Evolutionary conservation across 2,797 vertebrate species (phyloP).

Genomic region (Apogon talboti): DNA sequence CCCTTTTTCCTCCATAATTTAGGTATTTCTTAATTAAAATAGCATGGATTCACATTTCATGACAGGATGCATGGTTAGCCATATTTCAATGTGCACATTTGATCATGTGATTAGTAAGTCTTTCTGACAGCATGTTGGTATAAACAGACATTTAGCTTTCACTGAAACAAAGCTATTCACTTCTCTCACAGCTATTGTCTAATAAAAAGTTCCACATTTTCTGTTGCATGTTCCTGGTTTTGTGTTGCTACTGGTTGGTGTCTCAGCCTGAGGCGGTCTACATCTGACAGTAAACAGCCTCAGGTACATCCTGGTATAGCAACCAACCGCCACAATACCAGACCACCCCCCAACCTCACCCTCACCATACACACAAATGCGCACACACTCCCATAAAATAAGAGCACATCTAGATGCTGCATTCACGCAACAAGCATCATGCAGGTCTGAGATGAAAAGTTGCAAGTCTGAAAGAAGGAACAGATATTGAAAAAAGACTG

Average conservation of each 20-base stretch:
- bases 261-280: constrained; percentile 50
- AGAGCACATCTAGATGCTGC: too few species aligned
- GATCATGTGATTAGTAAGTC: too few species aligned
- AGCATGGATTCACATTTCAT: too few species aligned
- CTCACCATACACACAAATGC: constrained; percentile 11
- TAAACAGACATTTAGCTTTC: constrained; percentile 21
- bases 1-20: too few species aligned
- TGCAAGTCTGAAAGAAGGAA: too few species aligned
- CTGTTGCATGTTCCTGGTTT: constrained; percentile 72
- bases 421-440: too few species aligned
- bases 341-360: constrained; percentile 2
- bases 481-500: too few species aligned
- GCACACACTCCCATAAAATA: background rate
- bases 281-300: constrained; percentile 72
- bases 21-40: too few species aligned
- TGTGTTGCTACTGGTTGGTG: constrained; percentile 49
- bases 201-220: constrained; percentile 70
- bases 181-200: constrained; percentile 60
- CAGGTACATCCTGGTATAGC: constrained; percentile 68
- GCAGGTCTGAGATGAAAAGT: too few species aligned
- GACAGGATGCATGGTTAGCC: too few species aligned
- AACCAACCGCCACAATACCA: constrained; percentile 59
- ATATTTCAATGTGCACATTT: too few species aligned
- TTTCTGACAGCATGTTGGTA: background rate
- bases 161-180: constrained; percentile 26